Evolutionary conservation across 2,113 vertebrate species (phyloP), one percentile per base, ranked within the genome.

Genomic region (Pholis gunnellus): DNA sequence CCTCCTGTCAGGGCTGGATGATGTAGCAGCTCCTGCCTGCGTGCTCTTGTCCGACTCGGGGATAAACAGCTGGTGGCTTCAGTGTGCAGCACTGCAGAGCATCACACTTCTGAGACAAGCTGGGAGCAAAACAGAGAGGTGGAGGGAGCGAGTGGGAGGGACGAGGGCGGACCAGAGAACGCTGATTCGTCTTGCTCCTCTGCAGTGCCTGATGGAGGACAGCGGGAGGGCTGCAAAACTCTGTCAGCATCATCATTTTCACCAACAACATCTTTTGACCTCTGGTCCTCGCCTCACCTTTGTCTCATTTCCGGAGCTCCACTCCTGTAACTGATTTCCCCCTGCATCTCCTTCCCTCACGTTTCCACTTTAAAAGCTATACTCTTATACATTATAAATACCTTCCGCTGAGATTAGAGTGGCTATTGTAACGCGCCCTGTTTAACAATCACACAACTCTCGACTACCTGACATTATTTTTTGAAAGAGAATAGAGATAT

Each of bases 111-210:
- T 89, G 76, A 81, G 72, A 36, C 0, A 29, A 73, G n/a, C 50
- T 48, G 31, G 84, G 76, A 74, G 67, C 3, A 7, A 67, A 13
- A 84, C 60, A 78, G 61, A 75, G 82, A 69, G 31, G 25, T 56
- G 29, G 80, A 71, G 80, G 56, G 38, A 75, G 48, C 67, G 40
- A 75, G 86, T 64, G 88, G 85, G 88, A 78, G 89, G 88, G 86
- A 72, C 29, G 56, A 83, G 6, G 73, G 69, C 44, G 52, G 73
- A 66, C 56, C 18, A 34, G 38, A 79, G 79, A 56, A 11, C 18
- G 56, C 85, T 93, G 91, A 93, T 92, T 93, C 59, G 88, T 68
- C 79, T 68, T n/a, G 75, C 81, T 86, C 78, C 78, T 87, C 90
- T 93, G 89, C 93, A 92, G 88, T 81, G 75, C 29, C 78, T 81